A percentile compares a stretch with the other conserved stretches of the same genome.
phyloP scores from a whole-genome alignment of 2,797 vertebrate species.

The Danio jaintianensis region DNA sequence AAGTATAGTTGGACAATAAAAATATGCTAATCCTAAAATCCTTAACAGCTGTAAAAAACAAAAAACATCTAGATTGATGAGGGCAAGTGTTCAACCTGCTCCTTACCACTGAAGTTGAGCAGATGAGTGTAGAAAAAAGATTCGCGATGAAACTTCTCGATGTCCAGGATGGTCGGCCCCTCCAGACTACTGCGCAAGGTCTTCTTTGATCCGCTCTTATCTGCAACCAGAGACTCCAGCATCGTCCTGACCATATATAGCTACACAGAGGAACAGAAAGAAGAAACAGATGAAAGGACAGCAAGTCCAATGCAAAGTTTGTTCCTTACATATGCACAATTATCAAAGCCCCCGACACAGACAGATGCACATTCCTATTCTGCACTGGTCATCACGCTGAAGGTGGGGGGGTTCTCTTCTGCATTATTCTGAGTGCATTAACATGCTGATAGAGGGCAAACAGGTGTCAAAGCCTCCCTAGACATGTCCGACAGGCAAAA shows the following conservation, averaged over 20 bases:
- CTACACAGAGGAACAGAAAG: conserved; percentile 67
- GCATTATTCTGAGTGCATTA: not conserved
- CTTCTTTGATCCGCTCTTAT: conserved; percentile 99
- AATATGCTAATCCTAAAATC: not conserved
- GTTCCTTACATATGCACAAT: not conserved
- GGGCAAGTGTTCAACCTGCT: not conserved
- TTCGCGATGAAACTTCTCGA: conserved; percentile 97
- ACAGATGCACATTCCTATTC: not conserved
- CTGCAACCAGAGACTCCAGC: conserved; percentile 97
- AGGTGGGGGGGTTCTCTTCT: not conserved
- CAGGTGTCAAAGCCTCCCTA: not conserved
- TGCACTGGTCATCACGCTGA: not conserved
- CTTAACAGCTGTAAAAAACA: not conserved
- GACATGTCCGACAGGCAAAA: conserved; percentile 12
- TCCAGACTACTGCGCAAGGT: conserved; percentile 96
- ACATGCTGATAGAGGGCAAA: conserved; percentile 7
- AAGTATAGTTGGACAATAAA: not conserved
- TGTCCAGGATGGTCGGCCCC: conserved; percentile 97
- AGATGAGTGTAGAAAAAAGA: conserved; percentile 99
- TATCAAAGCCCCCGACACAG: not conserved
- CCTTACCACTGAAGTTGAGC: conserved; percentile 97
- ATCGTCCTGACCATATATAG: conserved; percentile 99
- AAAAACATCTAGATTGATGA: not conserved
- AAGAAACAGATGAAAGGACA: not conserved
- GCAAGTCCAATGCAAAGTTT: not conserved